A percentile compares a stretch with the other conserved stretches of the same genome.
Evolutionary conservation across 2,888 invertebrate species (phyloP).

Genomic region (Gastrophysa polygoni): DNA sequence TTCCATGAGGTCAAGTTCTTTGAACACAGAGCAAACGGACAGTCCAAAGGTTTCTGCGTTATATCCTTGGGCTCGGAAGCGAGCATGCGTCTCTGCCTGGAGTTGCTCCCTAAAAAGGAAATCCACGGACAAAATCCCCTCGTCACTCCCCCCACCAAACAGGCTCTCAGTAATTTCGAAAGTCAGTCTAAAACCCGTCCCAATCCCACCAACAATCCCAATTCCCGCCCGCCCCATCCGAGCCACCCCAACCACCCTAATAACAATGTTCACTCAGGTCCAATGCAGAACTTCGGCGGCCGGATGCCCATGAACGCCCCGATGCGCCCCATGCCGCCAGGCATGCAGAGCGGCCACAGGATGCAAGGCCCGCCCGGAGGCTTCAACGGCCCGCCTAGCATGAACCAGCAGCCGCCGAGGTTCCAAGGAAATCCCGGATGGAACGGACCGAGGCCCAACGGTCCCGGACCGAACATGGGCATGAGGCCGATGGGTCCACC

Average conservation of each 20-base stretch:
- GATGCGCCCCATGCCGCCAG: slow-evolving; percentile 62
- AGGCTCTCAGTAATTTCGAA: slow-evolving; percentile 84
- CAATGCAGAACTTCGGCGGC: slow-evolving; percentile 63
- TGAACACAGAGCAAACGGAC: slow-evolving; percentile 98
- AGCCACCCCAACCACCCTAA: slow-evolving; percentile 67
- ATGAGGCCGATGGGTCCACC: slow-evolving; percentile 65
- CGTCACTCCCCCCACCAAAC: slow-evolving; percentile 94
- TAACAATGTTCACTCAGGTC: slow-evolving; percentile 63
- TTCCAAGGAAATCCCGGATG: slow-evolving; percentile 65
- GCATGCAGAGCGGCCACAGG: slow-evolving; percentile 63
- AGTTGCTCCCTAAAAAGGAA: slow-evolving; percentile 92
- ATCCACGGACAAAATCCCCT: slow-evolving; percentile 95
- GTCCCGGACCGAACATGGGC: slow-evolving; percentile 57
- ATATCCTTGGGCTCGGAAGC: slow-evolving; percentile 92
- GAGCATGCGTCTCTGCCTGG: slow-evolving; percentile 88
- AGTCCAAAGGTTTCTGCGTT: slow-evolving; percentile 98
- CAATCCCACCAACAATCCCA: slow-evolving; percentile 72
- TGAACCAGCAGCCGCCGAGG: slow-evolving; percentile 60
- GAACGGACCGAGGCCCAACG: slow-evolving; percentile 64
- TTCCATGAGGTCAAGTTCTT: slow-evolving; percentile 99
- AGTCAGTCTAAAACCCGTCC: slow-evolving; percentile 91
- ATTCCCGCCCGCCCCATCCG: slow-evolving; percentile 66
- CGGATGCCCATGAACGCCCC: slow-evolving; percentile 59
- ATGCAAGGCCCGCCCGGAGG: slow-evolving; percentile 65
- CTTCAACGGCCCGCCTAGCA: slow-evolving; percentile 65